These are phyloP conservation scores for Trinorchestia longiramus DNA, from an alignment of 1,140 invertebrate genomes.

Conservation along the genomic window DNA sequence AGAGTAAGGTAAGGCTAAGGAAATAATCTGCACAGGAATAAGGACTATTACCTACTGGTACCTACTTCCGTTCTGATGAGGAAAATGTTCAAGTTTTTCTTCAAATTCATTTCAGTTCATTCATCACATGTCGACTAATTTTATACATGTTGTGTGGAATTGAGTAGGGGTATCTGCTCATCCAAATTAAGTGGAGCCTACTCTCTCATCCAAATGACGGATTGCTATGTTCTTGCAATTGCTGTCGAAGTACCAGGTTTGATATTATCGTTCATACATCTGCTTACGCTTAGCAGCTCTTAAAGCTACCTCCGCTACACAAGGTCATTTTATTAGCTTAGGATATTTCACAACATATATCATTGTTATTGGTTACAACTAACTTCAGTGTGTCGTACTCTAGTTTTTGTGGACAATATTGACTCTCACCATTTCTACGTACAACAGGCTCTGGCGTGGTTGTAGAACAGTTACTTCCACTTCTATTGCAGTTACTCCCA, in stretches of 20 bases:
- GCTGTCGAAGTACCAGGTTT: neutral
- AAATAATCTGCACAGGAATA: no score
- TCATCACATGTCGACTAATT: no score
- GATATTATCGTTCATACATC: neutral
- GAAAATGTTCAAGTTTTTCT: no score
- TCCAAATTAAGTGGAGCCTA: no score
- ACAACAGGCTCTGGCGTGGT: neutral
- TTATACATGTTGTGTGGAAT: no score
- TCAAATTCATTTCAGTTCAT: no score
- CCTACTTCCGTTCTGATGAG: no score
- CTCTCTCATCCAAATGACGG: neutral
- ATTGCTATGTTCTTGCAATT: neutral
- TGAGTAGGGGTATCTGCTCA: no score
- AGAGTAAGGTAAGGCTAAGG: no score
- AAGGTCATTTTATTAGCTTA: neutral
- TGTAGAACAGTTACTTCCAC: no score
- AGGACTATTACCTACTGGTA: no score
- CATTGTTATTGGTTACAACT: neutral
- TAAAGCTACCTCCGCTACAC: neutral
- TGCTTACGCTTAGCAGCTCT: neutral
- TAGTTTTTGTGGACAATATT: neutral
- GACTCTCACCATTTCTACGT: neutral
- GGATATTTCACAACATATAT: neutral
- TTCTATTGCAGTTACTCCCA: no score
- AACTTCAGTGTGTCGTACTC: neutral